Evolutionary conservation across 2,888 invertebrate genomes (phyloP), one percentile per base, ranked within the genome.

Genomic region (Himalopsyche kuldschensis): DNA sequence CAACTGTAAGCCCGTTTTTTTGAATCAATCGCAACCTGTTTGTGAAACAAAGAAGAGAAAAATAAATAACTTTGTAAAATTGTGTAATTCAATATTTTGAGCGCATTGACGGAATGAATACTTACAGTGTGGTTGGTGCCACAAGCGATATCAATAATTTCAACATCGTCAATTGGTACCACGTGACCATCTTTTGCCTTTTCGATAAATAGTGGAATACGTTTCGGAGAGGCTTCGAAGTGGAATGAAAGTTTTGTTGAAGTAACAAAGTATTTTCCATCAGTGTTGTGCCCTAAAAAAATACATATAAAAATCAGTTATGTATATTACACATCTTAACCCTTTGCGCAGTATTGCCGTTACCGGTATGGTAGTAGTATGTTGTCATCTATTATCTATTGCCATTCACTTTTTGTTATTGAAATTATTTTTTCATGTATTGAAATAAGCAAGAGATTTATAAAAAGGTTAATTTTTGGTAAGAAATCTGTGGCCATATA

Each of bases 191-290:
- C 97, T 91, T 95, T 97, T 84, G 92, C 93, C 90, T 97, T 97
- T 90, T 98, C 98, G 86, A 97, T 95, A 90, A 95, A 98, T 32
- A 96, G 92, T 10, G 95, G 94, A 80, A 98, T 94, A 88, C 96
- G 94, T 88, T 97, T 96, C 6, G 98, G 98, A 78, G 94, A 93
- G 81, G 95, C 94, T 90, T 97, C 97, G 90, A 95, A 97, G 89
- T 96, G 95, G 92, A 94, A 98, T 87, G 96, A 95, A 88, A 98
- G 92, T 89, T 97, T 98, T 48, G 96, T 97, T 86, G 95, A 96
- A 17, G 96, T 97, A 84, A 97, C 95, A 90, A 98, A 98, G 89
- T 97, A 98, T 89, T 98, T 97, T 30, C 98, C 98, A 89, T 98
- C 98, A 0, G 97, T 97, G 89, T 98, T 98, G 90, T 98, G 98